Percentiles rank a stretch among this genome's conserved stretches.
Conservation (phyloP, 2,113 vertebrate species). For the Lycocorax pyrrhopterus region DNA sequence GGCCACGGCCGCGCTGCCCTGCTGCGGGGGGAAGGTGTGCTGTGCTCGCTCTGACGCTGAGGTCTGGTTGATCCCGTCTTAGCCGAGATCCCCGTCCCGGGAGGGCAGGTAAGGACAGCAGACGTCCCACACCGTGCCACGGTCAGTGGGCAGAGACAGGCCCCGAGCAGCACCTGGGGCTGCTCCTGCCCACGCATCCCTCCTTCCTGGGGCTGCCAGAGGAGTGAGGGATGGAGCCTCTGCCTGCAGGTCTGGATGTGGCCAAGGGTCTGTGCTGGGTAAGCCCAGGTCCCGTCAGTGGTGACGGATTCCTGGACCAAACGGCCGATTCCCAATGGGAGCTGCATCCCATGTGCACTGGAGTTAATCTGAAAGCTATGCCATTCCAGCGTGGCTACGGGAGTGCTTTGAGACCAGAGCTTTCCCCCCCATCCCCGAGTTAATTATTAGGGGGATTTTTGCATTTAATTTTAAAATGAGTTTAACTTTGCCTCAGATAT, state of each 20-base stretch:
- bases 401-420: background rate
- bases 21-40: background rate
- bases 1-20: background rate
- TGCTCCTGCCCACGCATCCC: rapidly evolving
- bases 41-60: background rate
- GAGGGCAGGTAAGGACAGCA: background rate
- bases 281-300: background rate
- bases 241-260: background rate
- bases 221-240: background rate
- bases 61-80: background rate
- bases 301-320: rapidly evolving
- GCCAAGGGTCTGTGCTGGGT: background rate
- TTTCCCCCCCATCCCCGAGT: rapidly evolving
- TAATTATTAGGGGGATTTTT: background rate
- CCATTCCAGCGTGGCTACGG: rapidly evolving
- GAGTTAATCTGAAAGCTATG: background rate
- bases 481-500: background rate
- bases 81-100: background rate
- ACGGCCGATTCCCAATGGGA: background rate
- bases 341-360: background rate
- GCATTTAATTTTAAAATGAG: background rate
- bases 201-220: background rate
- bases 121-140: no score
- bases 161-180: background rate
- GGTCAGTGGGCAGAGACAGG: background rate